These are phyloP conservation scores for Calycopis cecrops DNA, from an alignment of 1,140 invertebrate genomes.

Conservation along the genomic window DNA sequence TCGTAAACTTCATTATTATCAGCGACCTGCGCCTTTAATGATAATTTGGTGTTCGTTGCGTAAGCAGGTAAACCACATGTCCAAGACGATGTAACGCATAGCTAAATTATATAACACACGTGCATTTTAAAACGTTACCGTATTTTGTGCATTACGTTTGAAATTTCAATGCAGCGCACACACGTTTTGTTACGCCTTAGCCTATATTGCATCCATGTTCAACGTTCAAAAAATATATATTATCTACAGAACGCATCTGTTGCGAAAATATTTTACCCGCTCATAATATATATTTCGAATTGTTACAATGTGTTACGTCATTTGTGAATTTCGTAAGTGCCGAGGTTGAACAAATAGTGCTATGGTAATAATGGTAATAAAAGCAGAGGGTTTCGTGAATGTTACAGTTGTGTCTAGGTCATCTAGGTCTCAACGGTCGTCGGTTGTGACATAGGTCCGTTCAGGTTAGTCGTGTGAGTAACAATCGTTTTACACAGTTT, in stretches of 20 bases:
- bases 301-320: constrained; percentile 6
- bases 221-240: not conserved
- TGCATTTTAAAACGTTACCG: constrained; percentile 1
- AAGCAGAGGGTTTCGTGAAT: too few relatives aligned
- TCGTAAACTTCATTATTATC: too few relatives aligned
- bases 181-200: not conserved
- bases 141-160: constrained; percentile 2
- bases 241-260: constrained; percentile 12
- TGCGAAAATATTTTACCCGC: constrained; percentile 13
- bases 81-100: not conserved
- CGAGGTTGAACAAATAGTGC: too few relatives aligned
- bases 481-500: too few relatives aligned
- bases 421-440: too few relatives aligned
- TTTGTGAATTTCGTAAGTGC: constrained; percentile 9
- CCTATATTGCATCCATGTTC: constrained; percentile 1
- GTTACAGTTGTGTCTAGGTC: too few relatives aligned
- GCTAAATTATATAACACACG: constrained; percentile 7
- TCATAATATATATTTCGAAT: constrained; percentile 6
- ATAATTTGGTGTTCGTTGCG: too few relatives aligned
- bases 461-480: too few relatives aligned
- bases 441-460: too few relatives aligned
- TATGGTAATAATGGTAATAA: too few relatives aligned
- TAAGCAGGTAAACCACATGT: constrained; percentile 1
- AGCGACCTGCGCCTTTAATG: too few relatives aligned
- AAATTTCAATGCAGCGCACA: not conserved